These are phyloP conservation scores for Elachura formosa DNA, from an alignment of 2,113 vertebrate species.

Conservation along the genomic window DNA sequence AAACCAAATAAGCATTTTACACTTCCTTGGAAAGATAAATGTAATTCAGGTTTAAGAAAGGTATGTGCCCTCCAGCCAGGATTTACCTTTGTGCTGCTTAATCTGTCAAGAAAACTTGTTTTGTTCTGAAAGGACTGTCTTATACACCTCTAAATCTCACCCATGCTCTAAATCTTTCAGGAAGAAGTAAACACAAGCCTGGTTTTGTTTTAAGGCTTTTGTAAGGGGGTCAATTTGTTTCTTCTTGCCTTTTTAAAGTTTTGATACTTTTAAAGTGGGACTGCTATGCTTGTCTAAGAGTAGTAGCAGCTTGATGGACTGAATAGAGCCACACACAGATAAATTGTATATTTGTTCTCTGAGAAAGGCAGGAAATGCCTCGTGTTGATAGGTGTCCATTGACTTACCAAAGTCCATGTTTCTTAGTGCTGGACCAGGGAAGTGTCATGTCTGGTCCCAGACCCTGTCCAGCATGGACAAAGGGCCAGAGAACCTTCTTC, in stretches of 20 bases:
- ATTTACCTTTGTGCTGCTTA: constrained; percentile 33
- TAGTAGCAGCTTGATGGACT: neutral
- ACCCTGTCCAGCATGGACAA: neutral
- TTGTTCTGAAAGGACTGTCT: neutral
- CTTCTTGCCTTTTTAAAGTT: neutral
- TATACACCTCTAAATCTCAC: neutral
- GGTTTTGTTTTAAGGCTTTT: neutral
- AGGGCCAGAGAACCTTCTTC: neutral
- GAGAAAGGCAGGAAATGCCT: neutral
- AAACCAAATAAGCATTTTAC: constrained; percentile 6
- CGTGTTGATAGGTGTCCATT: neutral
- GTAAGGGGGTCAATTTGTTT: neutral
- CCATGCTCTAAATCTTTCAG: neutral
- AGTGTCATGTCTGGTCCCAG: neutral
- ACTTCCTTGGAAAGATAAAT: constrained; percentile 20
- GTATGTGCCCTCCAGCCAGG: constrained; percentile 45
- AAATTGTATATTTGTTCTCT: neutral
- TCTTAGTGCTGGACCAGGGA: neutral
- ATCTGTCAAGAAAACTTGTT: constrained; percentile 2
- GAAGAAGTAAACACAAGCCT: neutral
- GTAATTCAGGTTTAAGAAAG: neutral
- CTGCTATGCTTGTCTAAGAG: neutral
- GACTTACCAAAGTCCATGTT: neutral
- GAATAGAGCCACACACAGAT: neutral
- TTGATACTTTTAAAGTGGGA: neutral